Percentiles rank a stretch among this genome's conserved stretches.
Conservation (phyloP, 2,113 vertebrate species). For the Chiloscyllium plagiosum region DNA sequence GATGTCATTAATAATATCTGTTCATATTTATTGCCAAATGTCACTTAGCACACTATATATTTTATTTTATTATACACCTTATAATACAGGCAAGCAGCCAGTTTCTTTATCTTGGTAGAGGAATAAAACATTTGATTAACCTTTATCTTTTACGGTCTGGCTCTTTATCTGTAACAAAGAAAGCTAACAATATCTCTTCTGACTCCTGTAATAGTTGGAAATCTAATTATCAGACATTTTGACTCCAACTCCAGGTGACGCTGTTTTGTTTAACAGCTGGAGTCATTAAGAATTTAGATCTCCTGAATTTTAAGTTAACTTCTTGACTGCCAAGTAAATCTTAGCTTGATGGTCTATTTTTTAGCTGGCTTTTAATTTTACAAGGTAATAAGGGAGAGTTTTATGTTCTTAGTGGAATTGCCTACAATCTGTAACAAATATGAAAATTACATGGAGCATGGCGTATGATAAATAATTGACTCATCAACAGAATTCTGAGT, state of each 20-base stretch:
- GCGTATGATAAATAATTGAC: not conserved
- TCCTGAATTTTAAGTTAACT: not conserved
- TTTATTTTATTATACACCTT: not conserved
- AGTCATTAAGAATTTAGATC: not conserved
- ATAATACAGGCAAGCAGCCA: not conserved
- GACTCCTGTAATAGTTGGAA: not conserved
- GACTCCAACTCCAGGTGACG: not conserved
- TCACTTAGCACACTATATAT: not conserved
- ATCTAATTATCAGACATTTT: slow-evolving; percentile 28
- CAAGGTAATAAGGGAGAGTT: not conserved
- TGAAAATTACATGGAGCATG: not conserved
- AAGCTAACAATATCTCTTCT: not conserved
- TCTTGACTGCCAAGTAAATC: not conserved
- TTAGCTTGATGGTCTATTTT: not conserved
- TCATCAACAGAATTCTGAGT: not conserved
- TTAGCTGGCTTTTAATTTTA: not conserved
- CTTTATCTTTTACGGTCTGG: not conserved
- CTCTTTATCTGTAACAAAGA: not conserved
- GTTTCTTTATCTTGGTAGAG: not conserved
- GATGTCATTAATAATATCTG: too few relatives aligned
- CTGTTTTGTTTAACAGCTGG: not conserved
- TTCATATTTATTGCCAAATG: not conserved
- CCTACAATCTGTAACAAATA: not conserved
- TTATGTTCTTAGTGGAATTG: not conserved
- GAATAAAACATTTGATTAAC: not conserved